phyloP scores from a whole-genome alignment of 2,888 invertebrate species.

The Pterobdella sp. region DNA sequence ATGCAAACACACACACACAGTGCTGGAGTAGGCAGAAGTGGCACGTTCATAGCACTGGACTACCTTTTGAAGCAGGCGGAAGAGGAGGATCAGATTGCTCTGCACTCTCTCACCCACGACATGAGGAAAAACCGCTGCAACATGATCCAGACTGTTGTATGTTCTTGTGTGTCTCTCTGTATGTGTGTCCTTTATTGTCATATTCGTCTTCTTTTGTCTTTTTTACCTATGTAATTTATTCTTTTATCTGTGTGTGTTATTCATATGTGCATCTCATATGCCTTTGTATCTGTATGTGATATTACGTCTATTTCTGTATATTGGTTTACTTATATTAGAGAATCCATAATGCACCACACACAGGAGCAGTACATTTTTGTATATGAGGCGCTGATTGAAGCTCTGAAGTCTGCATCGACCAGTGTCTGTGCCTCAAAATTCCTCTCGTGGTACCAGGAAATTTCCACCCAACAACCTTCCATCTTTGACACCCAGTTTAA shows the following conservation, averaged over 20 bases:
- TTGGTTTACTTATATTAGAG: no score
- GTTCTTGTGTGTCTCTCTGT: constrained; percentile 15
- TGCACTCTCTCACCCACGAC: constrained; percentile 39
- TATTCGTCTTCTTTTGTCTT: constrained; percentile 3
- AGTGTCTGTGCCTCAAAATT: constrained; percentile 36
- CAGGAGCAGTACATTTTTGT: constrained; percentile 41
- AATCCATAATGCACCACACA: no score
- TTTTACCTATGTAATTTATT: background rate
- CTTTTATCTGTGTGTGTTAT: no score
- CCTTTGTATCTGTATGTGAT: no score
- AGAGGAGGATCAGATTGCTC: constrained; percentile 38
- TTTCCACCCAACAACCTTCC: constrained; percentile 39
- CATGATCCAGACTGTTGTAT: constrained; percentile 43
- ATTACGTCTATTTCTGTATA: no score
- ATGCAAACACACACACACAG: background rate
- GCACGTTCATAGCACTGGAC: constrained; percentile 42
- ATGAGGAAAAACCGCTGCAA: constrained; percentile 41
- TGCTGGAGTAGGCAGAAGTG: constrained; percentile 43
- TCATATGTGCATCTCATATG: no score
- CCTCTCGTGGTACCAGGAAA: constrained; percentile 28
- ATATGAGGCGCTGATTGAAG: constrained; percentile 39
- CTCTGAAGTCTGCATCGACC: constrained; percentile 36
- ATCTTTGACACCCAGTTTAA: constrained; percentile 46
- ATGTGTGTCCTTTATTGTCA: no score
- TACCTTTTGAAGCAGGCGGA: constrained; percentile 40